These are phyloP conservation scores for Otus scops DNA, from an alignment of 2,797 vertebrate species.

Conservation along the genomic window DNA sequence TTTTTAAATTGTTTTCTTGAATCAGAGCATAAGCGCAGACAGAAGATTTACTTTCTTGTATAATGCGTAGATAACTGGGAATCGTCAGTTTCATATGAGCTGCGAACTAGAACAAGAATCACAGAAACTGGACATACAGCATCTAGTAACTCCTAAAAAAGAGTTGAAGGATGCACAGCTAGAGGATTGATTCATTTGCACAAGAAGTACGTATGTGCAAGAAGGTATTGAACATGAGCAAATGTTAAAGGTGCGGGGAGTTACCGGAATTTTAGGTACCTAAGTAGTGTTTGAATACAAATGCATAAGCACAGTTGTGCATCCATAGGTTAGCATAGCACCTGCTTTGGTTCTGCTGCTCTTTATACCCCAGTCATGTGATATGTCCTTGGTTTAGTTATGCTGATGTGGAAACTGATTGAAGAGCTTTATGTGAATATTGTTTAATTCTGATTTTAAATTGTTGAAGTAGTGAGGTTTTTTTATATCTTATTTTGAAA, in stretches of 20 bases:
- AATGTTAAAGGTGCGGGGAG: not conserved
- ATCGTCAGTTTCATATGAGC: not conserved
- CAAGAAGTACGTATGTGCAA: not conserved
- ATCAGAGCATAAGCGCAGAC: not conserved
- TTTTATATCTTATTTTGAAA: not conserved
- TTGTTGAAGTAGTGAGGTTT: not conserved
- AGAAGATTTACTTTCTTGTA: not conserved
- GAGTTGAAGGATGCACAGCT: not conserved
- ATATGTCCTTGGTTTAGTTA: rapidly evolving
- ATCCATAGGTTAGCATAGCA: not conserved
- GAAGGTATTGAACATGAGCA: not conserved
- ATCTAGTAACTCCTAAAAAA: not conserved
- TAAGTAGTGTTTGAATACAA: not conserved
- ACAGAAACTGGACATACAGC: not conserved
- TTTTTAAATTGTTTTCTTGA: not conserved
- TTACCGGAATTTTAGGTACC: not conserved
- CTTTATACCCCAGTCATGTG: not conserved
- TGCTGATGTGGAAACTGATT: not conserved
- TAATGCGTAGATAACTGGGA: not conserved
- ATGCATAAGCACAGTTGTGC: not conserved
- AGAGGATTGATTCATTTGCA: not conserved
- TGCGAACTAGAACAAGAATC: not conserved
- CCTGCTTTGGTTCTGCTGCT: not conserved
- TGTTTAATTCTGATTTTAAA: not conserved
- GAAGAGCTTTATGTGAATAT: not conserved